Evolutionary conservation across 1,140 invertebrate genomes (phyloP).

Genomic region (Drosophila teissieri): DNA sequence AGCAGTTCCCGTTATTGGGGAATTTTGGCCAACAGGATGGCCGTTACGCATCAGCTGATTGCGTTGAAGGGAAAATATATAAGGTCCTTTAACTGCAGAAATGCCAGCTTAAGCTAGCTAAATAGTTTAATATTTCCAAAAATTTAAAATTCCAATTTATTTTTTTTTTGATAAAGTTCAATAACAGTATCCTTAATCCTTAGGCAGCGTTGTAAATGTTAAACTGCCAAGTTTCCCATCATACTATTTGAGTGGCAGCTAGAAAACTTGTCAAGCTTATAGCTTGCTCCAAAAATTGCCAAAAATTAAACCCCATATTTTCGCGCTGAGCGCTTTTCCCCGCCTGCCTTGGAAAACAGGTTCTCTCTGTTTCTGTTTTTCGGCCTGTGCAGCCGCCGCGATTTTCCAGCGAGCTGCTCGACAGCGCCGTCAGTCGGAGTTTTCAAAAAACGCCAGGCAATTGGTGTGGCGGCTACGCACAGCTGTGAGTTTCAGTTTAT

Average conservation of each 20-base stretch:
- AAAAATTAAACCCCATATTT: slow-evolving; percentile 39
- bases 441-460: slow-evolving; percentile 47
- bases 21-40: slow-evolving; percentile 11
- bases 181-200: neutral
- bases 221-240: too few species aligned
- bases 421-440: slow-evolving; percentile 41
- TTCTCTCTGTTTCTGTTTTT: slow-evolving; percentile 29
- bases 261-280: neutral
- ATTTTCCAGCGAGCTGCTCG: slow-evolving; percentile 40
- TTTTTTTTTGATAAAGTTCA: too few species aligned
- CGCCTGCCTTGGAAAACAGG: slow-evolving; percentile 31
- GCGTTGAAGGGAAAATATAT: neutral
- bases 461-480: slow-evolving; percentile 39
- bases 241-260: neutral
- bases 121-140: neutral
- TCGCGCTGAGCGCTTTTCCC: slow-evolving; percentile 17
- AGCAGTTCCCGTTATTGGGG: slow-evolving; percentile 49
- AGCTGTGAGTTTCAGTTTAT: slow-evolving; percentile 27
- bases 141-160: neutral
- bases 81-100: neutral
- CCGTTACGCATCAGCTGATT: slow-evolving; percentile 58
- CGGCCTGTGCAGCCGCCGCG: slow-evolving; percentile 43
- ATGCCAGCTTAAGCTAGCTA: neutral
- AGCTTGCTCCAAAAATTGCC: neutral
- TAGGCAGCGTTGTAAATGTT: neutral